Percentiles rank a stretch among this genome's conserved stretches.
Conservation (phyloP, 2,113 vertebrate genomes). For the Chiloscyllium plagiosum region DNA sequence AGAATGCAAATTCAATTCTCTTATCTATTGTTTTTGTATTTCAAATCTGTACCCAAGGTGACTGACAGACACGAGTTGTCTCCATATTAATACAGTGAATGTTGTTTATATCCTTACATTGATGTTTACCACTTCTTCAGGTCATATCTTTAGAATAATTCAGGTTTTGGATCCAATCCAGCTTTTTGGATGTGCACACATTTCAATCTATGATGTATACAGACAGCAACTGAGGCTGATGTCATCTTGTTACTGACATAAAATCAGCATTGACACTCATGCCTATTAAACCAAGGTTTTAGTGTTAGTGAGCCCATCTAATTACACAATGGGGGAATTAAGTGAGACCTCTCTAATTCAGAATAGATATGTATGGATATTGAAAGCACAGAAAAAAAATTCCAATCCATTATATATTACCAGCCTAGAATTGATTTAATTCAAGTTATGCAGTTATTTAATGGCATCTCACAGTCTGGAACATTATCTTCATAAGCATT, state of each 20-base stretch:
- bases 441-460: constrained; percentile 35
- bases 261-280: neutral
- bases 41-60: neutral
- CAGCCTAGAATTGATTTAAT: constrained; percentile 28
- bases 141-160: neutral
- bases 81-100: neutral
- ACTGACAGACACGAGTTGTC: neutral
- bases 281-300: neutral
- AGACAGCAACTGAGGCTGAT: neutral
- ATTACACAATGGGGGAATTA: neutral
- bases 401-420: constrained; percentile 29
- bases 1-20: neutral
- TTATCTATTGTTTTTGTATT: neutral
- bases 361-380: neutral
- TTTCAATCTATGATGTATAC: neutral
- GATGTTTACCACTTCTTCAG: neutral
- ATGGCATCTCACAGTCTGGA: constrained; percentile 32
- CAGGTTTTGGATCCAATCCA: neutral
- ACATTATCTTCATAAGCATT: constrained; percentile 36
- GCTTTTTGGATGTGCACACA: neutral
- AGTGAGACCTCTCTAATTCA: neutral
- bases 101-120: neutral
- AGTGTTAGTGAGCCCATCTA: neutral
- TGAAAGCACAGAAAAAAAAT: constrained; percentile 19
- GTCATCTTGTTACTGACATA: neutral